Conservation (phyloP, 2,113 vertebrate genomes). For the Progne subis region DNA sequence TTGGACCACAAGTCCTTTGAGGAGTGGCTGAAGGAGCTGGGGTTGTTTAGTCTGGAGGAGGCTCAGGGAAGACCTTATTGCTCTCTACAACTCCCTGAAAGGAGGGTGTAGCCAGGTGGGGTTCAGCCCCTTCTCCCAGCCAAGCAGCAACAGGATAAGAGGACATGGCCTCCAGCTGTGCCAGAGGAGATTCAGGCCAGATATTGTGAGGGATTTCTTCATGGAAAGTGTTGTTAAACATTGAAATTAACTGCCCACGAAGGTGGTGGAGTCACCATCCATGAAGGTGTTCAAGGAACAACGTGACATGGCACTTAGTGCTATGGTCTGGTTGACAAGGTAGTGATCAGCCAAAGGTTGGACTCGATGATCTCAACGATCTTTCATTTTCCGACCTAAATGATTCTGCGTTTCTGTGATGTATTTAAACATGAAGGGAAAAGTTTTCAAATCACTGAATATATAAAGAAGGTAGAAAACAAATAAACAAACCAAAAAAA, state of each 20-base stretch:
- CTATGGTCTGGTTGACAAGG: not conserved
- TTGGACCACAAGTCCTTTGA: not conserved
- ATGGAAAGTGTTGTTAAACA: not conserved
- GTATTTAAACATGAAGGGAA: not conserved
- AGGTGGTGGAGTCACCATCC: not conserved
- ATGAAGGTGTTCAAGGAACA: not conserved
- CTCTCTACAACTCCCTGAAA: not conserved
- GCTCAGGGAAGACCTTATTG: not conserved
- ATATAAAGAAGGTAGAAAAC: not conserved
- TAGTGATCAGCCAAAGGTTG: not conserved
- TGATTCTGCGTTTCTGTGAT: not conserved
- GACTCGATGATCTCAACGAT: not conserved
- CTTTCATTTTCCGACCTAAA: not conserved
- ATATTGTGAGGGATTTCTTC: not conserved
- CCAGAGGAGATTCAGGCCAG: not conserved
- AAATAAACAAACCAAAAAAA: not conserved
- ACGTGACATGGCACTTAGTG: accelerated
- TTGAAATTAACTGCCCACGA: not conserved
- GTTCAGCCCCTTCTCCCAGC: not conserved
- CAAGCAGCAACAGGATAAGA: not conserved
- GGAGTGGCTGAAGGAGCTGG: not conserved
- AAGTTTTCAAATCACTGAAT: not conserved
- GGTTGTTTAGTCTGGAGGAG: not conserved
- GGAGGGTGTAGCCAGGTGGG: not conserved
- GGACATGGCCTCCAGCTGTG: not conserved